phyloP scores from a whole-genome alignment of 1,140 invertebrate species.

The Steinernema feltiae region DNA sequence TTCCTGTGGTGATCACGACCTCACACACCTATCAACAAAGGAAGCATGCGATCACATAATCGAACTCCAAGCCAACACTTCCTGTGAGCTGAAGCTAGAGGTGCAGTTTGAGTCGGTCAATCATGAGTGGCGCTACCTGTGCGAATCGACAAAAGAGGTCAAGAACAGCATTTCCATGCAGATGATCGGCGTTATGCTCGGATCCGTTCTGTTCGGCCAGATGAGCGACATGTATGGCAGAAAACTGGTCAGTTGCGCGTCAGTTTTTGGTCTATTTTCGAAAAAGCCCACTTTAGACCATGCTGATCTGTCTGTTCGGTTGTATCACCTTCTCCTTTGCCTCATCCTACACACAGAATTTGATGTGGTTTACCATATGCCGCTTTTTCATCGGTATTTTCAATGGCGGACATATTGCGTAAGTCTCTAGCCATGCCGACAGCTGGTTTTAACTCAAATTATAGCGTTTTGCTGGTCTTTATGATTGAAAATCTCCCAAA shows the following conservation, averaged over 20 bases:
- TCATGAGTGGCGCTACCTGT: conserved; percentile 32
- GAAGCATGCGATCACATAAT: not conserved
- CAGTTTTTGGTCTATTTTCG: not conserved
- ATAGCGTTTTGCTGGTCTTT: conserved; percentile 33
- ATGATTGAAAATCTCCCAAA: conserved; percentile 39
- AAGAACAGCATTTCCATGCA: conserved; percentile 39
- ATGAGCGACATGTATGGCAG: conserved; percentile 31
- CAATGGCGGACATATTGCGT: conserved; percentile 34
- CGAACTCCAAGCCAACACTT: not conserved
- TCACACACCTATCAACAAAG: not conserved
- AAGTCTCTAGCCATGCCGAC: not conserved
- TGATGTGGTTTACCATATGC: conserved; percentile 21
- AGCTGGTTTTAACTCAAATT: not conserved
- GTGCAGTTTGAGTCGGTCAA: not conserved
- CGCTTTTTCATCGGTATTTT: conserved; percentile 33
- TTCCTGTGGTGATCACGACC: not conserved
- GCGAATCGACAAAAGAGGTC: conserved; percentile 24
- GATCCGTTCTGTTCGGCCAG: conserved; percentile 35
- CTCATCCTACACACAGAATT: conserved; percentile 19
- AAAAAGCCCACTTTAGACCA: conserved; percentile 25
- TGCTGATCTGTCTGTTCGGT: conserved; percentile 25
- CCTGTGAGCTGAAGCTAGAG: not conserved
- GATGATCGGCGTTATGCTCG: conserved; percentile 39
- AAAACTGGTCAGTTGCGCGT: conserved; percentile 26
- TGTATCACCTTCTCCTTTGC: conserved; percentile 26